Percentiles rank a stretch among this genome's conserved stretches.
phyloP scores from a whole-genome alignment of 2,113 vertebrate genomes.

The Calypte anna region DNA sequence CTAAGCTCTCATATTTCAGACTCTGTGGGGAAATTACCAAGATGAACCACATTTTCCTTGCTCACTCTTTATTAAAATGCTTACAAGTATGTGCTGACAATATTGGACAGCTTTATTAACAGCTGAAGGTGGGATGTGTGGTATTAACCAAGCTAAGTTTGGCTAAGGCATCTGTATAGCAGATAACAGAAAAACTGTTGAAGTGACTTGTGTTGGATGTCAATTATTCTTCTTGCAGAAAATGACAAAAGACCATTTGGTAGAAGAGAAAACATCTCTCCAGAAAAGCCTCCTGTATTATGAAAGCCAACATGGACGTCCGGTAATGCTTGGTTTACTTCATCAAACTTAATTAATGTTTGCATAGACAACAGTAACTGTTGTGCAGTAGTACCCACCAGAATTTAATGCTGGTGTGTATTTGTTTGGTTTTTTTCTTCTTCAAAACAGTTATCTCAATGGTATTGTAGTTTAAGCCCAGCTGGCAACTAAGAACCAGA shows the following conservation, averaged over 20 bases:
- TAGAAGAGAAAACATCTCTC: constrained; percentile 93
- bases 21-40: not conserved
- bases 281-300: constrained; percentile 97
- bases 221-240: constrained; percentile 78
- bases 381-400: not conserved
- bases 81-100: not conserved
- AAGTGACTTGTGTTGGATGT: not conserved
- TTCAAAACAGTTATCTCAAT: not conserved
- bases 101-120: not conserved
- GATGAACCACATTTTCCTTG: not conserved
- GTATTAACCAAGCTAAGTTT: not conserved
- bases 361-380: not conserved
- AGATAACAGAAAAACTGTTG: not conserved
- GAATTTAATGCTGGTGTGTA: not conserved
- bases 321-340: constrained; percentile 77
- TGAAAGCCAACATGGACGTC: constrained; percentile 93
- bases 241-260: constrained; percentile 96
- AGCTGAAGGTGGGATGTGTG: not conserved
- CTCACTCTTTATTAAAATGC: not conserved
- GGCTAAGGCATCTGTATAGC: not conserved
- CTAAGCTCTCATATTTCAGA: not conserved
- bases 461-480: not conserved
- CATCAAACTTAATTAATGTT: not conserved
- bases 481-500: too few relatives aligned
- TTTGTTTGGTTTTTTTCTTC: not conserved